These are phyloP conservation scores for Papilio helenus DNA, from an alignment of 1,140 invertebrate species.

Conservation along the genomic window DNA sequence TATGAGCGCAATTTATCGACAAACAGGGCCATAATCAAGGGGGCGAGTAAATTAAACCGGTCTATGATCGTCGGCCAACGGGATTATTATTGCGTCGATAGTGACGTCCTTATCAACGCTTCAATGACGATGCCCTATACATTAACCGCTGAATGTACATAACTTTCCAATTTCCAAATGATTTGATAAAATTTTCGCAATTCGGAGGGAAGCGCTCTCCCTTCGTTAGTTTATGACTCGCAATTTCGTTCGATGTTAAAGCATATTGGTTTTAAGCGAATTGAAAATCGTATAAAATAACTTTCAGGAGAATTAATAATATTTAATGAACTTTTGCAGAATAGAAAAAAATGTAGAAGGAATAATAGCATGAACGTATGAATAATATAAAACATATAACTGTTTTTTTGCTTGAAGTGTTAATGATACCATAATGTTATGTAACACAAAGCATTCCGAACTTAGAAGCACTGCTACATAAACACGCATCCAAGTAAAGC, in stretches of 20 bases:
- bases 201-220: neutral
- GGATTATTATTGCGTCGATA: slow-evolving; percentile 22
- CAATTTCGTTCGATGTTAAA: neutral
- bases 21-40: slow-evolving; percentile 23
- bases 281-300: neutral
- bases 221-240: slow-evolving; percentile 15
- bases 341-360: too few relatives aligned
- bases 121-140: slow-evolving; percentile 19
- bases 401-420: neutral
- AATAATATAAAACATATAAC: neutral
- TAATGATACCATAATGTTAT: neutral
- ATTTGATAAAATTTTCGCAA: slow-evolving; percentile 8
- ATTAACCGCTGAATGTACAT: slow-evolving; percentile 12
- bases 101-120: slow-evolving; percentile 24
- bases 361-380: too few relatives aligned
- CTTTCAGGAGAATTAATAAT: too few relatives aligned
- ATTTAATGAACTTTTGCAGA: too few relatives aligned
- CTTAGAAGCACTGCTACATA: neutral
- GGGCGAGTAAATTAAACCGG: slow-evolving; percentile 30
- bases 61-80: slow-evolving; percentile 30
- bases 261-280: neutral
- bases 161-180: slow-evolving; percentile 2
- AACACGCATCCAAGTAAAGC: slow-evolving; percentile 19
- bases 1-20: slow-evolving; percentile 6
- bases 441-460: neutral